phyloP scores from a whole-genome alignment of 2,888 invertebrate genomes.

The Clunio marinus region DNA sequence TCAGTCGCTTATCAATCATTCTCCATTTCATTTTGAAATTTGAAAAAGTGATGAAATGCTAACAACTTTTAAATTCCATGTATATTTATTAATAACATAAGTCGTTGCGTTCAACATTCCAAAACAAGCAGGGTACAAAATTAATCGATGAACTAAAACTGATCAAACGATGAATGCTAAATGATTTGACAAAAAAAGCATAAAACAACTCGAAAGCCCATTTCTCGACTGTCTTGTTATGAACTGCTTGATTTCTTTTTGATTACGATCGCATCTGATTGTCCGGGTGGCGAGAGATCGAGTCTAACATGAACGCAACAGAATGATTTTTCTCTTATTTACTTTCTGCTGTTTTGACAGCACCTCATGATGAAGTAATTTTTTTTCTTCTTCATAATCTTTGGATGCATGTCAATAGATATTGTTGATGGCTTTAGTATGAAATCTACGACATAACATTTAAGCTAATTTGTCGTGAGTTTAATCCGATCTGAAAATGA shows the following conservation, averaged over 20 bases:
- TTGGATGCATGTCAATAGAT: neutral
- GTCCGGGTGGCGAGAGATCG: neutral
- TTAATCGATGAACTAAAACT: neutral
- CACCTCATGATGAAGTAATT: neutral
- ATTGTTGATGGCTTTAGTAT: neutral
- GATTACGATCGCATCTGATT: conserved; percentile 15
- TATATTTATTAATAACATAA: neutral
- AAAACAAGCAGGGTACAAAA: neutral
- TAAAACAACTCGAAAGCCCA: neutral
- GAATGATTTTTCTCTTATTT: neutral
- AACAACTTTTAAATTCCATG: neutral
- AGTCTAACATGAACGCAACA: neutral
- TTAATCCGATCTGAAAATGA: neutral
- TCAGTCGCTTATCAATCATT: conserved; percentile 7
- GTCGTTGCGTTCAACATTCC: neutral
- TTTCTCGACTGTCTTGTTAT: neutral
- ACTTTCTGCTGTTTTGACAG: conserved; percentile 15
- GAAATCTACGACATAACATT: neutral
- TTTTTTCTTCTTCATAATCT: conserved; percentile 9
- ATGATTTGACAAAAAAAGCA: conserved; percentile 24
- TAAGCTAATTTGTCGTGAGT: neutral
- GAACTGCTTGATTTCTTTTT: conserved; percentile 5
- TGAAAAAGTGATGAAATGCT: neutral
- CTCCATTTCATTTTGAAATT: neutral
- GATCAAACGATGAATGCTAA: neutral